Base-by-base conservation (phyloP, 2,888 invertebrate genomes). In the Sinhomidia bicolor region DNA sequence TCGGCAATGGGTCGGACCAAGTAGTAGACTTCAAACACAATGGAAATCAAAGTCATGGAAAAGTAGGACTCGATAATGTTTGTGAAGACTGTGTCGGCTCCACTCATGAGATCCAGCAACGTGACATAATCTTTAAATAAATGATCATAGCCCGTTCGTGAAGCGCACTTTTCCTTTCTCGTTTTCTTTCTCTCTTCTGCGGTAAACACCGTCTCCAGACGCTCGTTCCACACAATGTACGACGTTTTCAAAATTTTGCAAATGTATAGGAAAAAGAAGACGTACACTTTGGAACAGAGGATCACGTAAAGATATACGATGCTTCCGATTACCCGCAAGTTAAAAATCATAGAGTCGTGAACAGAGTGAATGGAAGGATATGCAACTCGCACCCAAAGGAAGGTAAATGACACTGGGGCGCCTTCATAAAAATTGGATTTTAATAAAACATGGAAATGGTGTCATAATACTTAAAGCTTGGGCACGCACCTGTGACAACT, bases 1-100 rank as follows among this genome's bases (percentile, higher is more conserved):
- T 80, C 81, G 10, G 44, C 36, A 20, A 86, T 20, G 10, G 90
- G 89, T 76, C 89, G 36, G 2, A 86, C 79, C 0, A 89, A 47
- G 60, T 92, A 90, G 60, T 90, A 92, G 17, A 92, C 81, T 82
- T 92, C 91, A 65, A 91, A 90, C 32, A 90, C 90, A 20, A 91
- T 87, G 57, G 87, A 90, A 32, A 90, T 57, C 23, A 90, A 54
- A 20, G 91, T 89, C 29, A 86, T 89, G 23, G 74, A 82, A 85
- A 86, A 92, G 57, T 91, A 92, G 9, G 90, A 89, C 41, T 92
- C 91, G 5, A 92, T 81, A 20, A 90, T 89, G 54, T 89, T 89
- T 0, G 89, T 68, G 44, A 91, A 92, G 12, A 91, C 29, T 26
- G 79, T 71, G 44, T 92, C 91, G 3, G 90, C 85, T 23, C 91